Conservation (phyloP, 2,797 vertebrate species). For the Scolopax bukidnonensis region DNA sequence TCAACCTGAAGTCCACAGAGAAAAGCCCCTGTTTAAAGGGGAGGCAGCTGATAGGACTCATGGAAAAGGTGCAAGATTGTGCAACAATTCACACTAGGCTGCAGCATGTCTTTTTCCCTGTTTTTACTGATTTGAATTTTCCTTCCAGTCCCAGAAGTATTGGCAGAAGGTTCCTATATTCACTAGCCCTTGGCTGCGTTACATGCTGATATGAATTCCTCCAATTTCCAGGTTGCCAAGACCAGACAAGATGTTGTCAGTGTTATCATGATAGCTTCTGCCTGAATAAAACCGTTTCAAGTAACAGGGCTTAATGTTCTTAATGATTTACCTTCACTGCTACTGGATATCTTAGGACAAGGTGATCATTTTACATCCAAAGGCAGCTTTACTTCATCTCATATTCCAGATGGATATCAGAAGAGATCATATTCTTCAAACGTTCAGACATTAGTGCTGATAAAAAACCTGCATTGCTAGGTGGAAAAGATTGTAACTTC, state of each 20-base stretch:
- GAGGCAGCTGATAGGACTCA: background rate
- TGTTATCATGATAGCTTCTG: constrained; percentile 17
- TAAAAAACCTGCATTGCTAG: background rate
- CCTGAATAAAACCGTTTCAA: background rate
- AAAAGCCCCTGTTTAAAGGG: background rate
- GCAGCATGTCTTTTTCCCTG: background rate
- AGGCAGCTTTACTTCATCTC: constrained; percentile 27
- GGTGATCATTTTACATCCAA: constrained; percentile 33
- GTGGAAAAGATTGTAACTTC: background rate
- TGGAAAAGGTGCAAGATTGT: background rate
- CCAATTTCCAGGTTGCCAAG: background rate
- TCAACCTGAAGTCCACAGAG: background rate
- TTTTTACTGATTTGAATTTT: background rate
- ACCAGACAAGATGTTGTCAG: background rate
- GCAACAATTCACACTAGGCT: background rate
- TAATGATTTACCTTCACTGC: background rate
- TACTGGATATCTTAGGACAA: constrained; percentile 41
- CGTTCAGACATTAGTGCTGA: background rate
- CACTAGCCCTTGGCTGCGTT: background rate
- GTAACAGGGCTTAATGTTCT: background rate
- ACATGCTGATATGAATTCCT: background rate
- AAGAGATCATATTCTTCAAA: constrained; percentile 37
- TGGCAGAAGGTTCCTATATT: background rate
- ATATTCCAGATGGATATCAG: constrained; percentile 37
- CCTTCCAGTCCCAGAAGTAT: background rate